Evolutionary conservation across 2,888 invertebrate genomes (phyloP), one percentile per base, ranked within the genome.

Genomic region (Glyphotaelius pellucidus): DNA sequence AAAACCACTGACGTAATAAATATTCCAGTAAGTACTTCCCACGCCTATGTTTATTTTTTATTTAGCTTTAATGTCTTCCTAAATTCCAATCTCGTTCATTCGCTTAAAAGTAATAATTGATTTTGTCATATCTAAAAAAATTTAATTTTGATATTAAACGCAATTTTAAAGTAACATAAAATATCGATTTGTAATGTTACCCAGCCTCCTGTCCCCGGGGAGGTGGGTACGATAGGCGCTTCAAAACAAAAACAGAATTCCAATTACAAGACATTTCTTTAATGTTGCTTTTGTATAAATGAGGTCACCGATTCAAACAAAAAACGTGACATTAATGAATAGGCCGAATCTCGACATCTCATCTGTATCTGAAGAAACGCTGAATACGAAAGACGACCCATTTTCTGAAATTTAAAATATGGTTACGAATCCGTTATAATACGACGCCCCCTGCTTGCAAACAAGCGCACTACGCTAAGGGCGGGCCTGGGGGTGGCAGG

Each of bases 401-500:
- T 83, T 80, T 90, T 31, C 83, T 47, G 25, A 83, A 83, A 52
- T 83, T 83, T 90, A 90, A 90, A 90, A 83, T 90, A 90, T 90
- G 83, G 90, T 90, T 80, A 90, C 52, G 83, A 80, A 35, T 52
- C 83, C 42, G 81, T 81, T 90, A 90, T 80, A 90, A 81, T 90
- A 90, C 90, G 81, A 38, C 80, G 81, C 90, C 47, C 89, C 83
- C 90, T 38, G 86, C 87, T 85, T 89, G 91, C 92, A 91, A 91
- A 92, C 91, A 89, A 92, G 92, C 92, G 92, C 91, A 92, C 88
- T 89, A 19, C 67, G 38, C 86, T 42, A 25, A 47, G 88, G 67
- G 42, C 35, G 85, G 89, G 81, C 31, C 14, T 15, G 25, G 47
- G 90, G 47, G 32, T 25, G 31, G 32, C n/a, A 42, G 80, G 35